Evolutionary conservation across 2,888 invertebrate species (phyloP).

Genomic region (Cryptocephalus primarius): DNA sequence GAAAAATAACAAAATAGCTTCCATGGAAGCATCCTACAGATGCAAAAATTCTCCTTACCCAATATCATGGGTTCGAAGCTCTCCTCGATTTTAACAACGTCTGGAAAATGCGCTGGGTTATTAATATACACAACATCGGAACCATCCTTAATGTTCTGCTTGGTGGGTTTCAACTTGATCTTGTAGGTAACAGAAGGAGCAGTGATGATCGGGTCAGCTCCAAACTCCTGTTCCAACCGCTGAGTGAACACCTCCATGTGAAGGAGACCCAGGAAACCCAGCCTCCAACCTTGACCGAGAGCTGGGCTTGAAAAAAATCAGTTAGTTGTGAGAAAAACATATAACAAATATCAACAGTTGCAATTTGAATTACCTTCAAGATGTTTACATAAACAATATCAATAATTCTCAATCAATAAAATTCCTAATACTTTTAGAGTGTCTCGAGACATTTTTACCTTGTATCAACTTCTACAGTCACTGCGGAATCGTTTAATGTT

Average conservation of each 20-base stretch:
- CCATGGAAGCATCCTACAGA: neutral
- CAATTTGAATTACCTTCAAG: too few species aligned
- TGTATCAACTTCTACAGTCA: constrained; percentile 67
- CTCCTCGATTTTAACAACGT: constrained; percentile 53
- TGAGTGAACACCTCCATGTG: constrained; percentile 86
- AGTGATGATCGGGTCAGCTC: constrained; percentile 70
- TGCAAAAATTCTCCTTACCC: constrained; percentile 39
- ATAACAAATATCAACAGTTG: neutral
- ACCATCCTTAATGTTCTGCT: constrained; percentile 54
- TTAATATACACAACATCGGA: constrained; percentile 52
- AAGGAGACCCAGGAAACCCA: constrained; percentile 76
- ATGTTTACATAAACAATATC: too few species aligned
- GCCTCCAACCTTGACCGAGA: constrained; percentile 78
- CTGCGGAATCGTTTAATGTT: constrained; percentile 88
- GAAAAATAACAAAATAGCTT: constrained; percentile 14
- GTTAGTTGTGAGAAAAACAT: neutral
- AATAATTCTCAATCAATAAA: too few species aligned
- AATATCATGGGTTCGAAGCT: constrained; percentile 78
- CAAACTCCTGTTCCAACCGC: constrained; percentile 73
- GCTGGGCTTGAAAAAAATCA: constrained; percentile 53
- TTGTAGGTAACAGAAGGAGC: constrained; percentile 81
- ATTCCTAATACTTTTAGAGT: too few species aligned
- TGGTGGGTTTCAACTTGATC: constrained; percentile 63
- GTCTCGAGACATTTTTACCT: constrained; percentile 44
- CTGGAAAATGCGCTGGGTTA: constrained; percentile 67